Percentiles rank a stretch among this genome's conserved stretches.
Conservation (phyloP, 2,797 vertebrate species). For the Neosilurus hyrtlii region DNA sequence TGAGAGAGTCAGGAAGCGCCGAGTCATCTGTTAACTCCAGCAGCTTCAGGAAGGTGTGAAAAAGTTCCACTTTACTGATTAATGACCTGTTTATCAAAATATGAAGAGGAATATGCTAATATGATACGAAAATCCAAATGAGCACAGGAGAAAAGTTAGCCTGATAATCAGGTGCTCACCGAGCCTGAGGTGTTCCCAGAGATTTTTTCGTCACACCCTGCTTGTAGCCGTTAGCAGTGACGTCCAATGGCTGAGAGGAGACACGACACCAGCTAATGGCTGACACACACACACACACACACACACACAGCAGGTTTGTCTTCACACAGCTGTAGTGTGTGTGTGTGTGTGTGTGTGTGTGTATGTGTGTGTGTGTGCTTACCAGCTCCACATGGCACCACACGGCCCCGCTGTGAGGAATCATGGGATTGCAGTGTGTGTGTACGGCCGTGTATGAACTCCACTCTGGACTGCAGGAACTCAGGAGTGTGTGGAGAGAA, state of each 20-base stretch:
- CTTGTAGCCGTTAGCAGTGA: constrained; percentile 89
- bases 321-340: constrained; percentile 3
- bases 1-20: constrained; percentile 79
- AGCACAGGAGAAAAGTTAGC: neutral
- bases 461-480: constrained; percentile 79
- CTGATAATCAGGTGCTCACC: constrained; percentile 65
- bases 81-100: constrained; percentile 74
- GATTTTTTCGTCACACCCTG: constrained; percentile 87
- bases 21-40: constrained; percentile 71
- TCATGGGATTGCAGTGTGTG: constrained; percentile 65
- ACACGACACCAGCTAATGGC: constrained; percentile 94
- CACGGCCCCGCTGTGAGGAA: constrained; percentile 65
- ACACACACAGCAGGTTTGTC: constrained; percentile 8
- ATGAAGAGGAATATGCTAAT: neutral
- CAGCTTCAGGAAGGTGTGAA: constrained; percentile 81
- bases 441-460: constrained; percentile 80
- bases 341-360: neutral
- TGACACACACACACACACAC: constrained; percentile 58
- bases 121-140: neutral
- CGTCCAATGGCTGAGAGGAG: constrained; percentile 82
- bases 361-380: neutral
- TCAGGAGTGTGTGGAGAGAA: constrained; percentile 72
- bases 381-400: constrained; percentile 90
- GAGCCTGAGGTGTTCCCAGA: constrained; percentile 76
- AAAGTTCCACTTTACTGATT: constrained; percentile 90